Evolutionary conservation across 2,113 vertebrate species (phyloP), one percentile per base, ranked within the genome.

Genomic region (Tricholaema leucomelas): DNA sequence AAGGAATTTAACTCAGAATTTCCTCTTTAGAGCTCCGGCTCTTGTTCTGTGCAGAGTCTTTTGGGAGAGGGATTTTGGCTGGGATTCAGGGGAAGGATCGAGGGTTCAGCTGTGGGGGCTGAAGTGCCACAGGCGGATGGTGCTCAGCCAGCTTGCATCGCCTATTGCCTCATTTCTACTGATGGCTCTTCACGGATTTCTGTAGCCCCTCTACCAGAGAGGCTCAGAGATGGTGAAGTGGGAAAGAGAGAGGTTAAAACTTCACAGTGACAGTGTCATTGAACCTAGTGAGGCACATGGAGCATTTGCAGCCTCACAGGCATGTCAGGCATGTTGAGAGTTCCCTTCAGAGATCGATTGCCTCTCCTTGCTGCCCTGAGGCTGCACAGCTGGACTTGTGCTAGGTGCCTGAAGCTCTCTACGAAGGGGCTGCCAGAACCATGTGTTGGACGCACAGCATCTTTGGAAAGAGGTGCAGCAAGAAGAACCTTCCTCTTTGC

Each of bases 1-100:
- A 90, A 91, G 83, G 90, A 96, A 96, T 95, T 90, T 86, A 91
- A 85, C 65, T 73, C 88, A 83, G 82, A 90, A 92, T 81, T 94
- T 94, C 80, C 83, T 92, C 81, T 58, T 90, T 72, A 64, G 73
- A 64, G 33, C 65, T 78, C 48, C 8, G 15, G 78, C 85, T 30
- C 75, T 87, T 73, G 82, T 80, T 91, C 75, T 89, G 64, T 46
- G 46, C 15, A 30, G 54, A 69, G 38, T 56, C 46, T 82, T 63
- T 52, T 70, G 30, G 15, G 18, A 80, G 60, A 90, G 18, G 56
- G 69, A 81, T 88, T 81, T 72, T 86, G 38, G 16, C 77, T 67
- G 35, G 38, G 44, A 33, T 60, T 50, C 20, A 44, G 44, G 18
- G 44, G 42, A n/a, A 67, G 30, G 36, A 33, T 61, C 27, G 66